Base-by-base conservation (phyloP, 2,113 vertebrate genomes). In the Malurus melanocephalus region DNA sequence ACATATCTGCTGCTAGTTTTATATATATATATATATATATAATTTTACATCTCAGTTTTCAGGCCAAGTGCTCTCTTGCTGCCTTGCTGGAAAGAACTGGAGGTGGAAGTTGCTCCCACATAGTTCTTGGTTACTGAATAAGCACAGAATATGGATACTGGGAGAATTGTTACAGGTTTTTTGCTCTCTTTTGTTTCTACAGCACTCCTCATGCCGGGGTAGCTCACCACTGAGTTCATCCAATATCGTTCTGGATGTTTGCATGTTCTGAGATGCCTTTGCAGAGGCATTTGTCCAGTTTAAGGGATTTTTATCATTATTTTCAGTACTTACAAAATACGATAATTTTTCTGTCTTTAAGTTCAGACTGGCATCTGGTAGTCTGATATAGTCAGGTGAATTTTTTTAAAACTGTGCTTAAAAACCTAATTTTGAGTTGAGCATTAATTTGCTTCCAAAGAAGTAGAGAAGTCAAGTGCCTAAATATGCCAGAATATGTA, bases 401-500 rank as follows among this genome's bases (percentile, higher is more conserved):
- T 68, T 64, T 10, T 92, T 81, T 87, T 64, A 15, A 42, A 67
- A 61, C 21, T 71, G 21, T 89, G 26, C 28, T 85, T 69, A 24
- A 80, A 92, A 80, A 65, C 11, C n/a, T 56, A 20, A 30, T 65
- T 77, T 80, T 67, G 46, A 60, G 35, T 67, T 81, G 23, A 89
- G 30, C n/a, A 59, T 69, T 93, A 80, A 64, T 89, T 74, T 91
- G 52, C 35, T 77, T 88, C 27, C 21, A 38, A 78, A 83, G 75
- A 86, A 88, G n/a, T 59, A 42, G 40, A 85, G 59, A 79, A 85
- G 51, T 75, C 6, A 11, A 85, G 69, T 78, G 48, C 32, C 84
- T 93, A 76, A 86, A 55, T 68, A 68, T 71, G 69, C 66, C 66
- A 84, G 76, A 93, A 85, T 33, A 46, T 69, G 46, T 86, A 76